Base-by-base conservation (phyloP, 2,797 vertebrate species). In the Danio aesculapii region DNA sequence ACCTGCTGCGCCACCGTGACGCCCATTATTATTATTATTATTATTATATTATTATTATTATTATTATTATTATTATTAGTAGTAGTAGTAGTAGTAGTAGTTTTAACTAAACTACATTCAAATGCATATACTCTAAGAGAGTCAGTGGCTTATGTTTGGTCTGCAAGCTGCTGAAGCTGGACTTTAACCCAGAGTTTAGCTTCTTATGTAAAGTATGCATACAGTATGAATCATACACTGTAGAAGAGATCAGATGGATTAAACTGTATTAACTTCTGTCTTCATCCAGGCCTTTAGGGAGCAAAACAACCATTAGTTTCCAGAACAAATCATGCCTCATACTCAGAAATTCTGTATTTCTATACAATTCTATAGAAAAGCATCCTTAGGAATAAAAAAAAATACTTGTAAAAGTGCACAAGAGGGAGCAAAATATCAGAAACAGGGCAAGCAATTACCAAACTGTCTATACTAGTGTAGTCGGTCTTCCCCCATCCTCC, bases 361-460 rank as follows among this genome's bases (percentile, higher is more conserved):
- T 30, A 58, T 59, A n/a, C 55, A 39, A 11, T 69, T 59, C 30
- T 49, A n/a, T n/a, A n/a, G 19, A 46, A 46, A 21, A 62, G 6
- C 52, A 30, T 71, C 57, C 55, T 77, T 30, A 64, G 53, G 64
- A 4, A 12, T 67, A 46, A 67, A 21, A n/a, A n/a, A 0, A 12
- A 5, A 30, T 14, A 21, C 19, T 77, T 55, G 67, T 41, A 84
- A 83, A 78, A 84, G 44, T 84, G 85, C 83, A 30, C 30, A 75
- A 63, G 73, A 64, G 59, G 78, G 83, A 83, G 75, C 67, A 77
- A 49, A 77, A 87, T 80, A 73, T 13, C 58, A 77, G 84, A 85
- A 77, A 83, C 75, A 81, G 81, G 61, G 77, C 83, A 83, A 84
- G 67, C 82, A 84, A 84, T 86, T 84, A 83, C 72, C 50, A 71